Conservation (phyloP, 2,797 vertebrate genomes). For the Neosilurus hyrtlii region DNA sequence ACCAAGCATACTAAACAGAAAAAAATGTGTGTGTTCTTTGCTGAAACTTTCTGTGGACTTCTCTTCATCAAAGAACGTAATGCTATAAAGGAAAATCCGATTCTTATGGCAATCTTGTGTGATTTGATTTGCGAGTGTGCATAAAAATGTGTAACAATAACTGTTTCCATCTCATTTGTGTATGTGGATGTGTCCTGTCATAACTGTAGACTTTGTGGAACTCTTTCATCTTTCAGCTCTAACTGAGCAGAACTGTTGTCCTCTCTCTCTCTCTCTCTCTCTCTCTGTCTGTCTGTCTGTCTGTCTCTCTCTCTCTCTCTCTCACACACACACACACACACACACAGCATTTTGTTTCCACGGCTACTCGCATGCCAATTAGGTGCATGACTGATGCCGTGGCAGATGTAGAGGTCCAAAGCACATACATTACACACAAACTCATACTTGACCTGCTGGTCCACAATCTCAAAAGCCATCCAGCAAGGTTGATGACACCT, state of each 20-base stretch:
- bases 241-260: conserved; percentile 60
- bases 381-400: conserved; percentile 61
- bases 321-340: conserved; percentile 47
- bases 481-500: background rate
- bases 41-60: conserved; percentile 13
- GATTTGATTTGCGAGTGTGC: no score
- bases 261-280: conserved; percentile 3
- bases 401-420: conserved; percentile 64
- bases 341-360: conserved; percentile 41
- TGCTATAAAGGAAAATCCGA: background rate
- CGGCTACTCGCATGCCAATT: conserved; percentile 74
- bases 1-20: conserved; percentile 57
- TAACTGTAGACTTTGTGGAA: conserved; percentile 52
- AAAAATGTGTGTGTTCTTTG: conserved; percentile 39
- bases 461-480: background rate
- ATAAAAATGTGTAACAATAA: background rate
- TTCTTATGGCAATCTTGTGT: background rate
- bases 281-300: conserved; percentile 40
- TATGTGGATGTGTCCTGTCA: conserved; percentile 28
- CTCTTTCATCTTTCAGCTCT: conserved; percentile 67
- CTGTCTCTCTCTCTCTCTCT: conserved; percentile 10
- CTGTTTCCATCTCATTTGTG: conserved; percentile 25
- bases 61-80: conserved; percentile 17
- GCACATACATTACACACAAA: conserved; percentile 18
- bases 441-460: conserved; percentile 3